Evolutionary conservation across 92 coral and sea anemone species (phyloP).

Genomic region (Palythoa grandis): DNA sequence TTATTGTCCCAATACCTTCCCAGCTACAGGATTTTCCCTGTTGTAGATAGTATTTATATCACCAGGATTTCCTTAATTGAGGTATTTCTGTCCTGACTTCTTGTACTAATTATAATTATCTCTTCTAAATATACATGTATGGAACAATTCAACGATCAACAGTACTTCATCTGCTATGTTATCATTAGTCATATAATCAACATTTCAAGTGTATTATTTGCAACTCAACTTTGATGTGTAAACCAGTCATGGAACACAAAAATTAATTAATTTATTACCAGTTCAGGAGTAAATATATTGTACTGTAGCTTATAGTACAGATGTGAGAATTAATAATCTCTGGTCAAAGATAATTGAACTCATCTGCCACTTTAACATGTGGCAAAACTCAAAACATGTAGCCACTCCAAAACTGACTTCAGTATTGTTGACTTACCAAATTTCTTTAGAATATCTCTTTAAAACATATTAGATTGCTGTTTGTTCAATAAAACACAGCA

Average conservation of each 20-base stretch:
- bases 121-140: neutral
- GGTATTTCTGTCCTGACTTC: constrained; percentile 5
- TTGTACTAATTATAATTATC: neutral
- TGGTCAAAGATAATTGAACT: constrained; percentile 19
- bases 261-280: neutral
- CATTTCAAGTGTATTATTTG: constrained; percentile 26
- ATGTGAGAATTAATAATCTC: constrained; percentile 24
- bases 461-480: constrained; percentile 21
- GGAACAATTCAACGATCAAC: constrained; percentile 8
- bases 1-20: constrained; percentile 9
- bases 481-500: constrained; percentile 23
- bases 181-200: constrained; percentile 25
- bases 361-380: constrained; percentile 20
- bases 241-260: constrained; percentile 15
- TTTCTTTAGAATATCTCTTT: constrained; percentile 11
- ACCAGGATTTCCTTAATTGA: constrained; percentile 13
- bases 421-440: constrained; percentile 37
- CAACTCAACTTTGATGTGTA: constrained; percentile 23
- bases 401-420: constrained; percentile 33
- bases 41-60: constrained; percentile 4
- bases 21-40: constrained; percentile 22
- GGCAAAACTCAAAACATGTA: constrained; percentile 20
- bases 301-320: constrained; percentile 8
- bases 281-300: constrained; percentile 16
- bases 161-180: neutral